Evolutionary conservation across 1,140 invertebrate genomes (phyloP).

Genomic region (Meloidogyne hapla): DNA sequence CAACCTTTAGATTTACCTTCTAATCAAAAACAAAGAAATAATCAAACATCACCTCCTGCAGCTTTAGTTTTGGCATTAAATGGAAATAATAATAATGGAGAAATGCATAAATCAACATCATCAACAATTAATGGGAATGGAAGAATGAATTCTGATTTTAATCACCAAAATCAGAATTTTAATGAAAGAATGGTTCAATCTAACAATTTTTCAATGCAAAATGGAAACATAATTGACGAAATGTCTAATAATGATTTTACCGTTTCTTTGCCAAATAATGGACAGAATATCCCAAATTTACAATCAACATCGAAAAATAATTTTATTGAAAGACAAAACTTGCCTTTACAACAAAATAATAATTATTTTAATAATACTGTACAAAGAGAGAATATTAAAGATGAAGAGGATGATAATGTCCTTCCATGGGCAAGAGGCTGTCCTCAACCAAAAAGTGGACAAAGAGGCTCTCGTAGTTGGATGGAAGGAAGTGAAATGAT

Average conservation of each 20-base stretch:
- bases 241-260: not conserved
- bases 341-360: not conserved
- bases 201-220: not conserved
- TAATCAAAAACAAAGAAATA: not conserved
- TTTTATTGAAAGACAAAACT: not conserved
- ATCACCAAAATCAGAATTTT: not conserved
- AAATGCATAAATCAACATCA: not conserved
- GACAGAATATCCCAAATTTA: not conserved
- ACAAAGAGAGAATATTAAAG: not conserved
- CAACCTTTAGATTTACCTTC: slow-evolving; percentile 10
- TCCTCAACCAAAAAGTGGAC: slow-evolving; percentile 50
- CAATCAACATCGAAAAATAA: not conserved
- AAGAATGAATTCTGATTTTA: not conserved
- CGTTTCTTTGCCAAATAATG: not conserved
- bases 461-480: slow-evolving; percentile 41
- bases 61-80: not conserved
- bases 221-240: not conserved
- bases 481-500: slow-evolving; percentile 19
- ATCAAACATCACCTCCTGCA: not conserved
- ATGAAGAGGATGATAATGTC: slow-evolving; percentile 34
- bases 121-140: not conserved
- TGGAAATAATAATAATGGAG: not conserved
- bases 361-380: not conserved
- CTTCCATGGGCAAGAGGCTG: slow-evolving; percentile 52
- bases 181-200: not conserved